phyloP scores from a whole-genome alignment of 2,888 invertebrate species.

The Caenorhabditis sp. region DNA sequence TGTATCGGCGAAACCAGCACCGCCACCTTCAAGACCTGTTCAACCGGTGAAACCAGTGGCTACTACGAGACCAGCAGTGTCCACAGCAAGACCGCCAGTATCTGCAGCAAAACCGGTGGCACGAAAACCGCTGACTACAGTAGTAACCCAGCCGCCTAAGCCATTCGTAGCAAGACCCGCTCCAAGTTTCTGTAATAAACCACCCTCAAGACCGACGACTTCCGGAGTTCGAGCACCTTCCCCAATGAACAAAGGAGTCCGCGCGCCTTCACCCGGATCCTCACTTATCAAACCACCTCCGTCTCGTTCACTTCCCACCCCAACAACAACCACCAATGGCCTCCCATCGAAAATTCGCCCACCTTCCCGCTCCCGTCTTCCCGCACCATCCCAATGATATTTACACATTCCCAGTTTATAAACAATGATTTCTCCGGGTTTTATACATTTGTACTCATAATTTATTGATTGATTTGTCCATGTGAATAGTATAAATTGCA shows the following conservation, averaged over 20 bases:
- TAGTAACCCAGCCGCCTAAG: conserved; percentile 9
- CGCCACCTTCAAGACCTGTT: not conserved
- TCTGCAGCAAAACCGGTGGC: conserved; percentile 4
- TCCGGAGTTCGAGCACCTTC: not conserved
- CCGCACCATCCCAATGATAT: not conserved
- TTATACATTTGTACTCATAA: not conserved
- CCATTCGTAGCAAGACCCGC: conserved; percentile 39
- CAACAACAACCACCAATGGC: not conserved
- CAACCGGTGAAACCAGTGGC: not conserved
- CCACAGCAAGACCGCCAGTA: not conserved
- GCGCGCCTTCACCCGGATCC: too few species aligned
- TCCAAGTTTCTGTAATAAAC: conserved; percentile 5
- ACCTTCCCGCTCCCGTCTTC: not conserved
- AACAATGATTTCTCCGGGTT: not conserved
- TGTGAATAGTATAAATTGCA: too few species aligned
- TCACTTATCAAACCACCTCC: conserved; percentile 1
- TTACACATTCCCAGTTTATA: not conserved
- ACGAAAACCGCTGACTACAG: not conserved
- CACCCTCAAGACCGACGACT: not conserved
- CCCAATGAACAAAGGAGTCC: not conserved
- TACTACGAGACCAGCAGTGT: not conserved
- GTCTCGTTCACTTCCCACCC: not conserved
- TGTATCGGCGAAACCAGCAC: not conserved
- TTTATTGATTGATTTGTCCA: not conserved
- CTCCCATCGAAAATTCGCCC: not conserved